Evolutionary conservation across 2,888 invertebrate species (phyloP).

Genomic region (Sphaerophoria rueppellii): DNA sequence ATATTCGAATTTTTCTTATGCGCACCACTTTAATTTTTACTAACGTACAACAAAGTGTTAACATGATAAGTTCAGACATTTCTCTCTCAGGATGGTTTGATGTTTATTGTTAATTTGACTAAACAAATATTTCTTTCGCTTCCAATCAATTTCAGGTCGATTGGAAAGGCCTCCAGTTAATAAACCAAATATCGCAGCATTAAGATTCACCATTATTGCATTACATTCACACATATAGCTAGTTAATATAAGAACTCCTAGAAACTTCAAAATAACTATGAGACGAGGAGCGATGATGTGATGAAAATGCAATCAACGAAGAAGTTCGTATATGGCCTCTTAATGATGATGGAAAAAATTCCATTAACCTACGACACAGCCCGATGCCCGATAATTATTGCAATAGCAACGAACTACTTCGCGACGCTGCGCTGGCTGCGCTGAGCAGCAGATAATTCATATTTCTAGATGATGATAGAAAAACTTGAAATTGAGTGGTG

Average conservation of each 20-base stretch:
- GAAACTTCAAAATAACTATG: not conserved
- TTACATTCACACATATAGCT: slow-evolving; percentile 1
- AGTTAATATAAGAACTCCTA: slow-evolving; percentile 1
- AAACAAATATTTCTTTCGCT: not conserved
- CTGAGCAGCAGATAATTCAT: not conserved
- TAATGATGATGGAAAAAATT: slow-evolving; percentile 43
- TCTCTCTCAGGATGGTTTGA: not conserved
- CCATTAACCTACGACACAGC: slow-evolving; percentile 57
- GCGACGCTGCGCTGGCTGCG: not conserved
- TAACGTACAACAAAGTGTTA: no score
- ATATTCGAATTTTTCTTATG: no score
- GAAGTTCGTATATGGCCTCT: not conserved
- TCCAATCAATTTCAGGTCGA: slow-evolving; percentile 17
- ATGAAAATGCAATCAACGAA: not conserved
- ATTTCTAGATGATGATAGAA: slow-evolving; percentile 31
- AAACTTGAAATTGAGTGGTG: slow-evolving; percentile 39
- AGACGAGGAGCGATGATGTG: not conserved
- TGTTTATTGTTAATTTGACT: no score
- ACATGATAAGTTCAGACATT: no score
- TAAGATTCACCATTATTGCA: not conserved
- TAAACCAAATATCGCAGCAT: not conserved
- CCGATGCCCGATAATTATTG: slow-evolving; percentile 40
- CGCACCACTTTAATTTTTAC: no score
- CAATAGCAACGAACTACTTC: not conserved
- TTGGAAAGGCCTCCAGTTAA: slow-evolving; percentile 1